Evolutionary conservation across 2,113 vertebrate species (phyloP), one percentile per base, ranked within the genome.

Genomic region (Nothocercus julius): DNA sequence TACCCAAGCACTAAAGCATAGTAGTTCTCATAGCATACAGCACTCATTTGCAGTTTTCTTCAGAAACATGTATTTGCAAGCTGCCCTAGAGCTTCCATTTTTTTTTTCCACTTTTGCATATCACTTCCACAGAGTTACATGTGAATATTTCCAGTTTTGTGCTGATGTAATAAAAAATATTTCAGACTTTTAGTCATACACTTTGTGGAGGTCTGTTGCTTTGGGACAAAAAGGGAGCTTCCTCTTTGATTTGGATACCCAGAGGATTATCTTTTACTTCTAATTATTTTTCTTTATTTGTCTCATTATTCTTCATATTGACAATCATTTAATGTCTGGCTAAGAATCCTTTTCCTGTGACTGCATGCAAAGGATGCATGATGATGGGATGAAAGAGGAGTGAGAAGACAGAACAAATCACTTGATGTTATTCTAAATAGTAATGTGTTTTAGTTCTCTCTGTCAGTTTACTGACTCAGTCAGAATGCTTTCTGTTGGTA

Each of bases 41-140:
- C 3, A 7, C 8, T 51, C 4, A 9, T 17, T 42, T 51, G 7
- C 7, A 7, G 0, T 5, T 68, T 82, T 20, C 12, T 5, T 11
- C 22, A 24, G 38, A 58, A 42, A 56, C 22, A 79, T 2, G 3
- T 16, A 75, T 34, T 27, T 72, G 3, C 13, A 84, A 11, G 17
- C 59, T 24, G 36, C 34, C 16, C 38, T 14, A 61, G 9, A 16
- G 42, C 3, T 72, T 93, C 27, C 34, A 53, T 7, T 30, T 77
- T 68, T 86, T 86, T 47, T 20, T 72, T 93, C 28, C 34, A 59
- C 7, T 28, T 77, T 68, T 86, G 42, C n/a, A 53, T 67, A 64
- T 6, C 16, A 20, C 7, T 7, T 51, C 40, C 74, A 85, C 4
- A 25, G 59, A 89, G 5, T 24, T 6, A 38, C 0, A 2, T 25